Conservation (phyloP, 2,113 vertebrate genomes). For the Diphyllodes magnificus region DNA sequence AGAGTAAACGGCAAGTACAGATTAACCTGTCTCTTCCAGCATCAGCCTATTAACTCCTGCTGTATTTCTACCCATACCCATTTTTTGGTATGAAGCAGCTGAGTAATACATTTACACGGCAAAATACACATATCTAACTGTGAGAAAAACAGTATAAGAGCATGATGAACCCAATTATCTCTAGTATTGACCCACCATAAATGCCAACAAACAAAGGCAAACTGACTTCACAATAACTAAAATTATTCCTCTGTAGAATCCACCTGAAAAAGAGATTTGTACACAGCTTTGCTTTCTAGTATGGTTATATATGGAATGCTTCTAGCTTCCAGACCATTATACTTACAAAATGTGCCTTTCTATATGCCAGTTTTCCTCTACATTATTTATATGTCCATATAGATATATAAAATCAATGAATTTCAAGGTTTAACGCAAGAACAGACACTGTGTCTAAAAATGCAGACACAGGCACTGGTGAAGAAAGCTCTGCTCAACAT, state of each 20-base stretch:
- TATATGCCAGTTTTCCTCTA: neutral
- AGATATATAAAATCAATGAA: neutral
- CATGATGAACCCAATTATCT: neutral
- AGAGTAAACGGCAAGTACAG: neutral
- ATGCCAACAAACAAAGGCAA: neutral
- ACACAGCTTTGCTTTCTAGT: neutral
- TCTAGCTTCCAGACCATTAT: neutral
- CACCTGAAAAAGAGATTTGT: neutral
- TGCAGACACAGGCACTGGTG: neutral
- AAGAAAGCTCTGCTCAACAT: neutral
- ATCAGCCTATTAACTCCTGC: neutral
- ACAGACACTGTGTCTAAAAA: neutral
- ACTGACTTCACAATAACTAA: neutral
- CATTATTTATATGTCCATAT: neutral
- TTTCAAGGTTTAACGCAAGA: neutral
- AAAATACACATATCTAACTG: neutral
- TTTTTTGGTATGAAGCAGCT: neutral
- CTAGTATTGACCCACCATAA: neutral
- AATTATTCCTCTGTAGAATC: neutral
- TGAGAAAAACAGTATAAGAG: neutral
- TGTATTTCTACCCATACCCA: neutral
- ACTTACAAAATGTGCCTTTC: neutral
- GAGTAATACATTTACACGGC: neutral
- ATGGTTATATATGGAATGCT: neutral
- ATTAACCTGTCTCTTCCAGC: neutral